These are phyloP conservation scores for Danio albolineatus DNA, from an alignment of 2,797 vertebrate genomes.

Conservation along the genomic window DNA sequence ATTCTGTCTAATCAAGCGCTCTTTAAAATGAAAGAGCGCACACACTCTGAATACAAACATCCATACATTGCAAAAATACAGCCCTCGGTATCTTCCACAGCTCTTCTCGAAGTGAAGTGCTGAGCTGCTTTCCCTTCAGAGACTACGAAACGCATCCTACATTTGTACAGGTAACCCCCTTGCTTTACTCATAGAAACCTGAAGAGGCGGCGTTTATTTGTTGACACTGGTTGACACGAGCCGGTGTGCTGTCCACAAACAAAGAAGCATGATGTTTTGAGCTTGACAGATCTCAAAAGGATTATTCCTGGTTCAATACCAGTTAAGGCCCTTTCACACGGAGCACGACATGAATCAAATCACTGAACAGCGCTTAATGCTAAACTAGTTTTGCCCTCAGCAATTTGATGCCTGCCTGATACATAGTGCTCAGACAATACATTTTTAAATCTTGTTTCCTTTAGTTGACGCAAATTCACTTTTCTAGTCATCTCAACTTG, in stretches of 20 bases:
- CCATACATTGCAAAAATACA: slow-evolving; percentile 24
- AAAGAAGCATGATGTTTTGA: not conserved
- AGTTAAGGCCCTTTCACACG: not conserved
- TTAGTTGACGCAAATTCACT: too few species aligned
- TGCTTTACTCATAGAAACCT: not conserved
- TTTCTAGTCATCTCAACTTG: too few species aligned
- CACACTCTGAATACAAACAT: slow-evolving; percentile 36
- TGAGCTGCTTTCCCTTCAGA: not conserved
- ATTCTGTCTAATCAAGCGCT: slow-evolving; percentile 78
- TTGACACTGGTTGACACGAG: not conserved
- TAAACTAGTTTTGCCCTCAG: too few species aligned
- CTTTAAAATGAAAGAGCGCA: slow-evolving; percentile 67
- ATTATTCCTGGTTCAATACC: not conserved
- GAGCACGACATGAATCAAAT: too few species aligned
- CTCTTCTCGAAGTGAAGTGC: slow-evolving; percentile 7
- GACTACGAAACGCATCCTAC: not conserved
- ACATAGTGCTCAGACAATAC: too few species aligned
- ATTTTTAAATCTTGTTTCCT: too few species aligned
- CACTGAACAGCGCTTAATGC: too few species aligned
- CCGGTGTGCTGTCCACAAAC: slow-evolving; percentile 1
- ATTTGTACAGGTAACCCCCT: not conserved
- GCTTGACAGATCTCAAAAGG: not conserved
- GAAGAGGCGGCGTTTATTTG: not conserved
- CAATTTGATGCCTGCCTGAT: too few species aligned
- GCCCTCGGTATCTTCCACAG: not conserved